These are phyloP conservation scores for Harpagifer antarcticus DNA, from an alignment of 2,797 vertebrate species.

Conservation along the genomic window DNA sequence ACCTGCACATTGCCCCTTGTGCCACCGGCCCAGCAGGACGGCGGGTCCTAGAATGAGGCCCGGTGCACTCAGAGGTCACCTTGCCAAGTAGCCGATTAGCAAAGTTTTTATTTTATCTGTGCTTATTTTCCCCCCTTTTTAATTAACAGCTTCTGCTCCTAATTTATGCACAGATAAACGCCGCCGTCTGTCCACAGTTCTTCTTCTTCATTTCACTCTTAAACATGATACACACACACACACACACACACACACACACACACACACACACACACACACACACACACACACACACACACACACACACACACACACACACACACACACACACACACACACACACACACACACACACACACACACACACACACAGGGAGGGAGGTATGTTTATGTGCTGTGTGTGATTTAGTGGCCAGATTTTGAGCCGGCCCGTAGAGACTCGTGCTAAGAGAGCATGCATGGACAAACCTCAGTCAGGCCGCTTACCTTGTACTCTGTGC, in stretches of 20 bases:
- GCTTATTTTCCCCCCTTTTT: slow-evolving; percentile 39
- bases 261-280: slow-evolving; percentile 3
- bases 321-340: slow-evolving; percentile 13
- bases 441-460: slow-evolving; percentile 64
- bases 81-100: slow-evolving; percentile 70
- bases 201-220: slow-evolving; percentile 61
- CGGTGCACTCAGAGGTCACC: slow-evolving; percentile 70
- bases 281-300: slow-evolving; percentile 8
- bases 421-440: slow-evolving; percentile 69
- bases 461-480: slow-evolving; percentile 78
- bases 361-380: slow-evolving; percentile 26
- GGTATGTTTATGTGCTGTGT: slow-evolving; percentile 55
- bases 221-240: slow-evolving; percentile 51
- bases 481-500: slow-evolving; percentile 70
- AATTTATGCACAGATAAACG: slow-evolving; percentile 78
- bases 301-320: slow-evolving; percentile 18
- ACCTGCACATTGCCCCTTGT: slow-evolving; percentile 56
- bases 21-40: slow-evolving; percentile 68
- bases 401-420: slow-evolving; percentile 77
- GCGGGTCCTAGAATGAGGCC: slow-evolving; percentile 49
- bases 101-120: slow-evolving; percentile 64
- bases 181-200: slow-evolving; percentile 71
- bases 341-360: not conserved
- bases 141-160: slow-evolving; percentile 73
- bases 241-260: not conserved